Percentiles rank a stretch among this genome's conserved stretches.
phyloP scores from a whole-genome alignment of 2,113 vertebrate species.

The Pomatorhinus ruficollis region DNA sequence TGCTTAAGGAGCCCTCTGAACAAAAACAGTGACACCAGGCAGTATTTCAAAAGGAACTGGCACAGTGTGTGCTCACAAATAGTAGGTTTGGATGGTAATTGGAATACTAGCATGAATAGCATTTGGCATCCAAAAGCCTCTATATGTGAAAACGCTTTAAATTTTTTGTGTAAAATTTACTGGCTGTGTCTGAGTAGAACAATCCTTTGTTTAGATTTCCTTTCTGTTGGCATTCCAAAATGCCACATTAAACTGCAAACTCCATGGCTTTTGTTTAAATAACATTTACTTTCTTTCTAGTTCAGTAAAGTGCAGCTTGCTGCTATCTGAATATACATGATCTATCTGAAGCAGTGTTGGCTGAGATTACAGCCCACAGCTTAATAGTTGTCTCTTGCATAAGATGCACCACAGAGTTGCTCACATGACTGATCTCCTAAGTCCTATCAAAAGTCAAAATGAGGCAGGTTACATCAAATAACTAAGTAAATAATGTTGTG shows the following conservation, averaged over 20 bases:
- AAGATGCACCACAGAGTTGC: background rate
- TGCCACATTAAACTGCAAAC: background rate
- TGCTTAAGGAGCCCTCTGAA: background rate
- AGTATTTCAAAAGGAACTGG: background rate
- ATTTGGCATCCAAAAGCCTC: background rate
- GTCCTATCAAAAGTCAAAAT: background rate
- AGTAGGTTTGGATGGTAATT: background rate
- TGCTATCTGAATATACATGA: background rate
- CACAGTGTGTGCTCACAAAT: background rate
- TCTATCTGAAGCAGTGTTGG: background rate
- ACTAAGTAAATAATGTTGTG: background rate
- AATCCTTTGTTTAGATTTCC: background rate
- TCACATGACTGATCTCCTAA: background rate
- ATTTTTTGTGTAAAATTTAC: background rate
- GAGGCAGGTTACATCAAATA: background rate
- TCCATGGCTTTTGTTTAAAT: background rate
- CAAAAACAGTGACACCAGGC: background rate
- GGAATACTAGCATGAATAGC: background rate
- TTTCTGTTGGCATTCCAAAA: background rate
- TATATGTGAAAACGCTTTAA: background rate
- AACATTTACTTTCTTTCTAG: background rate
- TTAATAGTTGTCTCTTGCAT: background rate
- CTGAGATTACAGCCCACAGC: background rate
- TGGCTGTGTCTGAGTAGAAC: background rate
- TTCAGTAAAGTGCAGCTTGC: background rate